phyloP scores from a whole-genome alignment of 23 tunicate genomes.

The Aplidium turbinatum region DNA sequence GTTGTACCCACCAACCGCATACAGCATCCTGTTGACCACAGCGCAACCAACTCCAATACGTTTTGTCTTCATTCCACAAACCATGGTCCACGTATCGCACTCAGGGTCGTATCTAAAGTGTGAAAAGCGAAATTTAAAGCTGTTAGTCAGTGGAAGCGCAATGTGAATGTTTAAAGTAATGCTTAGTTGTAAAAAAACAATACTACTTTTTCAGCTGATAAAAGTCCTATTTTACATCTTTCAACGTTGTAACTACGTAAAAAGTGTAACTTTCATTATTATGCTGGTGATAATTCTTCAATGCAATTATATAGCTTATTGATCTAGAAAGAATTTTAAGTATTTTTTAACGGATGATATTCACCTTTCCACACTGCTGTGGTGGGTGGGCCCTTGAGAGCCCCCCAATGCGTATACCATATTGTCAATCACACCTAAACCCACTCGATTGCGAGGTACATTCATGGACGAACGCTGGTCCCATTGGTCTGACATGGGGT shows the following conservation, averaged over 20 bases:
- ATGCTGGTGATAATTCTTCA: no score
- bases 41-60: constrained; percentile 95
- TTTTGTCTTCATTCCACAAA: constrained; percentile 63
- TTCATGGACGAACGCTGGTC: constrained; percentile 71
- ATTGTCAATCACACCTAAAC: constrained; percentile 86
- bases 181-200: background rate
- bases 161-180: background rate
- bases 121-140: background rate
- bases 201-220: background rate
- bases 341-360: no score
- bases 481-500: constrained; percentile 96
- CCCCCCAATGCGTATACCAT: constrained; percentile 91
- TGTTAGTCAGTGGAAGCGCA: background rate
- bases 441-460: constrained; percentile 80
- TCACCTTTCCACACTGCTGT: constrained; percentile 86
- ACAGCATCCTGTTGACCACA: constrained; percentile 81
- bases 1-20: constrained; percentile 92
- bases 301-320: no score
- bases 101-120: constrained; percentile 72
- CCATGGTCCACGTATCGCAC: constrained; percentile 86
- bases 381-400: constrained; percentile 76
- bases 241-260: no score
- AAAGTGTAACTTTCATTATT: no score
- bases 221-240: no score
- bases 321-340: no score